phyloP scores from a whole-genome alignment of 2,888 invertebrate genomes.

The Orthonevra nobilis region DNA sequence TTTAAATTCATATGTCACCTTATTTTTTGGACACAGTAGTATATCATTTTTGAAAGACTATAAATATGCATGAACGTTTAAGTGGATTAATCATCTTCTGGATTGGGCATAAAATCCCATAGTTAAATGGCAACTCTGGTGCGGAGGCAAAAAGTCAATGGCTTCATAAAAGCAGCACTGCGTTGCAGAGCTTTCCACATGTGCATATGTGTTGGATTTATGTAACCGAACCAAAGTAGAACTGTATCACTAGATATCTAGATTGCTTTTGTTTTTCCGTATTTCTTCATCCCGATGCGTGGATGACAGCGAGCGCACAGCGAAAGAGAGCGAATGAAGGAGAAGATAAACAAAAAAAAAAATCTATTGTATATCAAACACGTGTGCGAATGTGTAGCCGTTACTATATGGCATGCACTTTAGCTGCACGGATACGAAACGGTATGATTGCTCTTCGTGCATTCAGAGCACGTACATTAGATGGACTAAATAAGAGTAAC shows the following conservation, averaged over 20 bases:
- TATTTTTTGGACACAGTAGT: too few species aligned
- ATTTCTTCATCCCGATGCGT: slow-evolving; percentile 60
- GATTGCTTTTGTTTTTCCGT: too few species aligned
- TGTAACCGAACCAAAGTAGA: slow-evolving; percentile 48
- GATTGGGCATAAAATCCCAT: too few species aligned
- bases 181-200: slow-evolving; percentile 35
- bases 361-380: too few species aligned
- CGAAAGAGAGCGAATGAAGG: slow-evolving; percentile 1
- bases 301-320: slow-evolving; percentile 42
- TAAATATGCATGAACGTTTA: too few species aligned
- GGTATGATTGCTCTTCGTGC: slow-evolving; percentile 54
- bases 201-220: slow-evolving; percentile 35
- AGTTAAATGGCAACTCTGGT: too few species aligned
- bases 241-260: slow-evolving; percentile 49
- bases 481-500: slow-evolving; percentile 68
- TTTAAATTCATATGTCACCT: too few species aligned
- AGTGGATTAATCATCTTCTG: too few species aligned
- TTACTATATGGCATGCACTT: too few species aligned
- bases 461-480: slow-evolving; percentile 43
- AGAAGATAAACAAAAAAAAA: slow-evolving; percentile 7
- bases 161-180: too few species aligned
- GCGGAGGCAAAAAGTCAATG: too few species aligned
- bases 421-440: slow-evolving; percentile 33
- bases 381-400: slow-evolving; percentile 57
- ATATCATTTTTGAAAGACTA: too few species aligned